These are phyloP conservation scores for Piliocolobus tephrosceles DNA, from an alignment of 2,113 vertebrate genomes.

Conservation along the genomic window DNA sequence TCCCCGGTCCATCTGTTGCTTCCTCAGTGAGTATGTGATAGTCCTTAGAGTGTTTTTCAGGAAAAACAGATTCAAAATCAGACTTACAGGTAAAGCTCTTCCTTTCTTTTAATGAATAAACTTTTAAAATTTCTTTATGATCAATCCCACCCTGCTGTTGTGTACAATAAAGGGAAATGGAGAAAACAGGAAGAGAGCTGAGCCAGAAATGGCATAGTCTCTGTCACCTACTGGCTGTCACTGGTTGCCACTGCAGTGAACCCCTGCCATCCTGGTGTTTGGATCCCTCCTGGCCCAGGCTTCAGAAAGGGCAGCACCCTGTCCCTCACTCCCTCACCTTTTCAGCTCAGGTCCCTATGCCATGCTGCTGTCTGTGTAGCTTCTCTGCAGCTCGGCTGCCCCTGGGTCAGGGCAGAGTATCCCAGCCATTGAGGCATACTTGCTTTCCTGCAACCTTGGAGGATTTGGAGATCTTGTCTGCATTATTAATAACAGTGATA, in stretches of 20 bases:
- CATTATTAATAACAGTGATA: neutral
- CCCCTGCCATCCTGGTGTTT: neutral
- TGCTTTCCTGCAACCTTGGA: too few species aligned
- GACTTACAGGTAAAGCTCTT: neutral
- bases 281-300: neutral
- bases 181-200: neutral
- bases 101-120: neutral
- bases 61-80: neutral
- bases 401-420: accelerated
- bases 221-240: neutral
- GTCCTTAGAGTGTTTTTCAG: neutral
- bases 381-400: neutral
- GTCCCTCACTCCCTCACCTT: neutral
- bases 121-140: neutral
- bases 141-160: neutral
- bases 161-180: neutral
- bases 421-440: neutral
- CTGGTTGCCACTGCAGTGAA: neutral
- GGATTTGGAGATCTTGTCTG: accelerated
- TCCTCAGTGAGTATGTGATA: neutral
- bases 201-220: neutral
- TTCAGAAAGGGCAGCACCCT: neutral
- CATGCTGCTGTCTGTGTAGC: neutral
- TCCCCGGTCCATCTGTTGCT: neutral
- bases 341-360: neutral